Conservation (phyloP, 2,797 vertebrate species). For the Varecia variegata region DNA sequence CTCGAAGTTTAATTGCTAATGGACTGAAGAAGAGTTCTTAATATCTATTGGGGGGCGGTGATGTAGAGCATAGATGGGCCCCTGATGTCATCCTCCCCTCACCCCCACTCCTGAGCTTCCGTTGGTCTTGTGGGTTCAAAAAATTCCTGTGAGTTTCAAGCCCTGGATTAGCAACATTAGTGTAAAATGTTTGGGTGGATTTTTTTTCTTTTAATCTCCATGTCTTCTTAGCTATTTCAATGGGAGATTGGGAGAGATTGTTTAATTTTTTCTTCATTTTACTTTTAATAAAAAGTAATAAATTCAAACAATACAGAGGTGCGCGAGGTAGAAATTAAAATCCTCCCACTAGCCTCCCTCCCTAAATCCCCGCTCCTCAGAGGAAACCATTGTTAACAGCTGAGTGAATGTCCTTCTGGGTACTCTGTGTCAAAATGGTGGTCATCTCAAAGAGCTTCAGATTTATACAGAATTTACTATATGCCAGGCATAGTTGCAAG, state of each 20-base stretch:
- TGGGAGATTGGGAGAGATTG: neutral
- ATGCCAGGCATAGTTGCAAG: neutral
- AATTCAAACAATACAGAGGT: neutral
- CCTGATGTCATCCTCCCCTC: neutral
- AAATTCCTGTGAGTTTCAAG: neutral
- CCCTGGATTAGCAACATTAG: neutral
- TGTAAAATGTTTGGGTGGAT: neutral
- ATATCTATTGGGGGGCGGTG: neutral
- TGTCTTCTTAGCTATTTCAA: neutral
- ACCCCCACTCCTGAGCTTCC: neutral
- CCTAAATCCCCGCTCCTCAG: neutral
- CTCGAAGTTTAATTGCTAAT: conserved; percentile 8
- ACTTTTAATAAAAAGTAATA: conserved; percentile 22
- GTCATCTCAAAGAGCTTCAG: neutral
- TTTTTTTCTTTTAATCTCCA: neutral
- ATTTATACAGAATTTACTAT: neutral
- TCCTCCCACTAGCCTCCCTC: neutral
- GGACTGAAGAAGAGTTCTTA: neutral
- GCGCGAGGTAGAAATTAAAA: neutral
- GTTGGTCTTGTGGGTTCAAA: neutral
- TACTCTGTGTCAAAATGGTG: neutral
- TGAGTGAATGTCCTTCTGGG: neutral
- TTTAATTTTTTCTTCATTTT: neutral
- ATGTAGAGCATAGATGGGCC: neutral
- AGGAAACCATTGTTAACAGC: neutral